Percentiles rank a stretch among this genome's conserved stretches.
phyloP scores from a whole-genome alignment of 2,113 vertebrate species.

The Anoura caudifer region DNA sequence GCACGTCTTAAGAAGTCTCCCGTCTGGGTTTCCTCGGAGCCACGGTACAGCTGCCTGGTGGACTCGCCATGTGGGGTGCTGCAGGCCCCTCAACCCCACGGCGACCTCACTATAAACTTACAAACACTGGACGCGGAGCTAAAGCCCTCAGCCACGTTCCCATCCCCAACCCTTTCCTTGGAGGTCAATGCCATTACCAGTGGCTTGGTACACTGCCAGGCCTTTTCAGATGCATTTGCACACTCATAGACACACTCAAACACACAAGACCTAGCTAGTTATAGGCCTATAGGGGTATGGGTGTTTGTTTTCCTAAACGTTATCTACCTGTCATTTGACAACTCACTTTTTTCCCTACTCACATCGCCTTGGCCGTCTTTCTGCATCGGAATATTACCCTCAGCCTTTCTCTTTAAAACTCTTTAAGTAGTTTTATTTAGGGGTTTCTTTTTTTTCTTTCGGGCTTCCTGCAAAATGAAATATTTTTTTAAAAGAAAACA shows the following conservation, averaged over 20 bases:
- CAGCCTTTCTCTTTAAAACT: no score
- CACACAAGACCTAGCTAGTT: accelerated
- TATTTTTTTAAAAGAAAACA: no score
- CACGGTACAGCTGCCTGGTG: background rate
- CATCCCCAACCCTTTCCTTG: background rate
- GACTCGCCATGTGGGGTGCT: no score
- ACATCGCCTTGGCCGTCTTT: background rate
- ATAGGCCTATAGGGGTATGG: background rate
- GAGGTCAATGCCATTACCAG: background rate
- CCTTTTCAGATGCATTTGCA: background rate
- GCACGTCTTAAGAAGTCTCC: accelerated
- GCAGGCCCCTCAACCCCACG: background rate
- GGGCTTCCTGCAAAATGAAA: no score
- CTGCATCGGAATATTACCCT: background rate
- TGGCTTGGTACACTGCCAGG: background rate
- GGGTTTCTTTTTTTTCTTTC: no score
- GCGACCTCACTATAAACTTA: background rate
- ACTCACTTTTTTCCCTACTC: background rate
- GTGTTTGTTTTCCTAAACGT: background rate
- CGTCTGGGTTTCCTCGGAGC: background rate
- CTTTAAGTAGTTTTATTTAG: no score
- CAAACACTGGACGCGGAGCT: background rate
- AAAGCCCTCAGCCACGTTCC: no score
- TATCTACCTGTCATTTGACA: background rate
- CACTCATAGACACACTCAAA: accelerated